Evolutionary conservation across 2,113 vertebrate genomes (phyloP), one percentile per base, ranked within the genome.

Genomic region (Neodon shergylaensis): DNA sequence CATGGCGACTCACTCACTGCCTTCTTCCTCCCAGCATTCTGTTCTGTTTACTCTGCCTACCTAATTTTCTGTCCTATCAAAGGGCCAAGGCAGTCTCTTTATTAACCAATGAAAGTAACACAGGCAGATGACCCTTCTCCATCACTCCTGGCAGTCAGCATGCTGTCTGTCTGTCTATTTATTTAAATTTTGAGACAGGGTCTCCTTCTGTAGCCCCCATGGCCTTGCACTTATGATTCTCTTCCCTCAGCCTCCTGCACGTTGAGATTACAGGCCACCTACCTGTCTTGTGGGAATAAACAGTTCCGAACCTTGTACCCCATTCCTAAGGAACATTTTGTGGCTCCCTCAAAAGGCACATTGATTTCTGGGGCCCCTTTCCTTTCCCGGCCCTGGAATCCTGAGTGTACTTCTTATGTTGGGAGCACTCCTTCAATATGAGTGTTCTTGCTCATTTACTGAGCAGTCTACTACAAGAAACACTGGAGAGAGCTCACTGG

Each of bases 391-490:
- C 31, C 28, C 14, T 8, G 31, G 47, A 36, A 36, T 52, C 77
- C 54, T 87, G 82, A 79, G 39, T 7, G 16, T 44, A 24, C 68
- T 54, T 7, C 52, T 70, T 89, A 7, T 36, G 47, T 91, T 76
- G 68, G 72, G 58, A 73, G 81, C 85, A 79, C 86, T 94, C 88
- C 65, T 92, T 70, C 33, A 33, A 85, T 63, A 85, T 52, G 26
- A 94, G 22, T 11, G 72, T 92, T 95, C 44, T n/a, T 52, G 0
- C 66, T 76, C 82, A 76, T 93, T 91, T 96, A 26, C 47, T 21
- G 49, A 5, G 89, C 91, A n/a, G 54, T 95, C 63, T 94, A 58
- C 52, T 92, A 63, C 70, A 76, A 66, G 95, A 77, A 70, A 73
- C 5, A 5, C 61, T 52, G 13, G 42, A 84, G 84, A 42, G 31